Evolutionary conservation across 2,113 vertebrate species (phyloP).

Genomic region (Channa argus): DNA sequence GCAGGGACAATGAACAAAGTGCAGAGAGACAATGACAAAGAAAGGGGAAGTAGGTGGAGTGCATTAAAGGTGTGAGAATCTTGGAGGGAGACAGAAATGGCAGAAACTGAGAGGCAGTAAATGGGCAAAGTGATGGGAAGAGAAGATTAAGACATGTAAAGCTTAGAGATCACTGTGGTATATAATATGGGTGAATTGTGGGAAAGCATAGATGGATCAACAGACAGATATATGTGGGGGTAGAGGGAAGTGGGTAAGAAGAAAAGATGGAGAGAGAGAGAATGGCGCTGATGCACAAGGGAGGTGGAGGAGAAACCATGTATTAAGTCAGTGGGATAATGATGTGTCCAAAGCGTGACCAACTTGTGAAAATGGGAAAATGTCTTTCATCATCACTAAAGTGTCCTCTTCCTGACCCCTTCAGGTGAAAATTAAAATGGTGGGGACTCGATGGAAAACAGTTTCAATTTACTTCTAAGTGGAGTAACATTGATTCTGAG

Average conservation of each 20-base stretch:
- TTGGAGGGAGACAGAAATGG: constrained; percentile 25
- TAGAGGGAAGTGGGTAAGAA: background rate
- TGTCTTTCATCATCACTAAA: constrained; percentile 81
- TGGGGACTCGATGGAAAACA: constrained; percentile 72
- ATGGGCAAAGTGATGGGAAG: constrained; percentile 41
- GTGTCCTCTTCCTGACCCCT: constrained; percentile 81
- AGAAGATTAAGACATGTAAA: constrained; percentile 45
- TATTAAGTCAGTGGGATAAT: constrained; percentile 81
- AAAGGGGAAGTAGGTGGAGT: constrained; percentile 9
- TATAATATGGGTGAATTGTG: constrained; percentile 7
- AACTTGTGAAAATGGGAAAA: constrained; percentile 79
- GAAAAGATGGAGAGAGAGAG: background rate
- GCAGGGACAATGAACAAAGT: constrained; percentile 14
- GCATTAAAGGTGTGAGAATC: constrained; percentile 57
- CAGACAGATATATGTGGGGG: constrained; percentile 15
- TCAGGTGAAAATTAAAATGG: constrained; percentile 78
- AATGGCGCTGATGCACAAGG: constrained; percentile 42
- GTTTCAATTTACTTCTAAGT: constrained; percentile 81
- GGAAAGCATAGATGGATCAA: constrained; percentile 24
- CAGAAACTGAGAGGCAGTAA: constrained; percentile 33
- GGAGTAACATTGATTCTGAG: constrained; percentile 78
- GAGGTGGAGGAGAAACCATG: constrained; percentile 62
- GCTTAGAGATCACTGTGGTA: constrained; percentile 10
- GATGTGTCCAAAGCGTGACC: constrained; percentile 80
- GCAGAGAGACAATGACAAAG: constrained; percentile 39